phyloP scores from a whole-genome alignment of 2,888 invertebrate species.

The Tupiocoris notatus region DNA sequence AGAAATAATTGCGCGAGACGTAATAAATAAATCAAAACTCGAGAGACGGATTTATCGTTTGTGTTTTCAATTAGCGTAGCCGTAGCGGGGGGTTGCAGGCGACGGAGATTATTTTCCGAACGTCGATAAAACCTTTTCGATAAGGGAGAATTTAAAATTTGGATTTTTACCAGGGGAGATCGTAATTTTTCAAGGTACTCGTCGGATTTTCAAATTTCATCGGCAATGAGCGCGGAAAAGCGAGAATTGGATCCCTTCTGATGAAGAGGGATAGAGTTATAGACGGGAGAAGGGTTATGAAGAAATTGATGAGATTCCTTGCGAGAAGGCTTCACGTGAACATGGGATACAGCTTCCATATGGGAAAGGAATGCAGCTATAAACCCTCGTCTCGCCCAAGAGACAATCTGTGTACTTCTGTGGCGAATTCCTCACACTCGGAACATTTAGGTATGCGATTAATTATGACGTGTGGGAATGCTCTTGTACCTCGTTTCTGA shows the following conservation, averaged over 20 bases:
- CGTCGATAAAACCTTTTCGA: no score
- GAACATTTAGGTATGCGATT: constrained; percentile 40
- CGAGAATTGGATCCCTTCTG: not conserved
- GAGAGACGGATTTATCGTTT: not conserved
- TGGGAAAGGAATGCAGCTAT: constrained; percentile 29
- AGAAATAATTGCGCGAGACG: not conserved
- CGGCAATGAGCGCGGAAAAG: not conserved
- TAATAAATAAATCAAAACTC: not conserved
- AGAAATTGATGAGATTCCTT: constrained; percentile 41
- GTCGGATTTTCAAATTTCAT: no score
- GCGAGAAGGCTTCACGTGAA: not conserved
- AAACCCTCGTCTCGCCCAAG: constrained; percentile 17
- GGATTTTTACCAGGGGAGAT: no score
- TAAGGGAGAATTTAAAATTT: no score
- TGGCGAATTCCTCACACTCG: constrained; percentile 37
- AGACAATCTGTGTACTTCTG: constrained; percentile 39
- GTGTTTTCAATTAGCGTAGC: not conserved
- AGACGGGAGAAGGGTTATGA: constrained; percentile 22
- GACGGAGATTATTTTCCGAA: not conserved
- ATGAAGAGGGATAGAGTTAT: no score
- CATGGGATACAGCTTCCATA: not conserved
- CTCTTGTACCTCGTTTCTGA: not conserved
- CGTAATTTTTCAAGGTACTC: no score
- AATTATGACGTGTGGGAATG: constrained; percentile 23
- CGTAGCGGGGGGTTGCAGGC: not conserved